Evolutionary conservation across 2,888 invertebrate genomes (phyloP), one percentile per base, ranked within the genome.

Genomic region (Volucella bombylans): DNA sequence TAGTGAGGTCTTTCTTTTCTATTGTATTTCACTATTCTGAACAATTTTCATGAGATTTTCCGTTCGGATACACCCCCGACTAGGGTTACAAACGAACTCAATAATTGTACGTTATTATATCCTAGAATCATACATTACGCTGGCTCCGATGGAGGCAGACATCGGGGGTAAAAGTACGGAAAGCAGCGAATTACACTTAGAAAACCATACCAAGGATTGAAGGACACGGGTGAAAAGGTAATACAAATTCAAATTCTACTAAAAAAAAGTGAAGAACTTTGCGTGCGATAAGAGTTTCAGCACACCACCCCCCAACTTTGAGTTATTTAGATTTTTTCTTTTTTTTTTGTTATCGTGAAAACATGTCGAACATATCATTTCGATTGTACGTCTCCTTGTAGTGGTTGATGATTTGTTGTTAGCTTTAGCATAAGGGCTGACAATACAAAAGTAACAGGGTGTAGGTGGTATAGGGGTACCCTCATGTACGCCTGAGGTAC

Each of bases 101-200:
- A 74, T 83, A 76, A 80, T 83, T 80, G 79, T 76, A 76, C 80
- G 65, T 79, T 83, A 82, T 82, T 82, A 72, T 77, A 69, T 82
- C 82, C 82, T 72, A 38, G 77, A 77, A 77, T 77, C 82, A 67
- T 82, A 61, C 72, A 77, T 77, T 82, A 77, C 61, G 9, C 11
- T 9, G 31, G 43, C 8, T 64, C 38, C 9, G 45, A 45, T 45
- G 57, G n/a, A 43, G 55, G 31, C 23, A 11, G 31, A 47, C 49
- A 15, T n/a, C 41, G 31, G 31, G 31, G 38, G 39, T 23, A 23
- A 57, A n/a, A 15, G 62, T 41, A 23, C 1, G 15, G 14, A 57
- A 73, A 52, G 57, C 39, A 14, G 41, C 52, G 41, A 64, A 62
- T 64, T 45, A 54, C 54, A 47, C 62, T 18, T 18, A 14, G 18